These are phyloP conservation scores for Deilephila porcellus DNA, from an alignment of 2,888 invertebrate genomes.

Conservation along the genomic window DNA sequence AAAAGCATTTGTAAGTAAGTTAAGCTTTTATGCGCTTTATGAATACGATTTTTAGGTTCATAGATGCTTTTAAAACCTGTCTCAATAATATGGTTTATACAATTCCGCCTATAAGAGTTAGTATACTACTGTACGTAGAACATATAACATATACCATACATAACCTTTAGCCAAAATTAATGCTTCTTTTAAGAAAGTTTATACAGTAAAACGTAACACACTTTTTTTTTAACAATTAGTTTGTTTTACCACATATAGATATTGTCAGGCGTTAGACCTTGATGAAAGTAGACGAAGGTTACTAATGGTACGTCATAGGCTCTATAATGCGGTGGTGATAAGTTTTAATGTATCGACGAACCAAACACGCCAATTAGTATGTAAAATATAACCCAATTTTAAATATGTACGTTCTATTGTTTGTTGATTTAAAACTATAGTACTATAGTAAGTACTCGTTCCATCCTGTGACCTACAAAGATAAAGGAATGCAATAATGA, in stretches of 20 bases:
- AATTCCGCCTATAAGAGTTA: no score
- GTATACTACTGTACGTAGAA: no score
- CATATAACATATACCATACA: no score
- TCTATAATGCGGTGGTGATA: neutral
- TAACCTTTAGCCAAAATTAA: no score
- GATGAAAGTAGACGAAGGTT: conserved; percentile 6
- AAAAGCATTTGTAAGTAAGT: neutral
- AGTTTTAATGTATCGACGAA: neutral
- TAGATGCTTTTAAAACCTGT: no score
- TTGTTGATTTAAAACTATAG: conserved; percentile 4
- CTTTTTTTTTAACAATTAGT: no score
- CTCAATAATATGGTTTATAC: no score
- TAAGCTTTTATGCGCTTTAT: no score
- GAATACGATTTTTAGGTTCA: no score
- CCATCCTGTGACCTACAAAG: conserved; percentile 57
- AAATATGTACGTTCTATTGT: neutral
- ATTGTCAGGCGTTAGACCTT: neutral
- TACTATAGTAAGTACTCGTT: conserved; percentile 37
- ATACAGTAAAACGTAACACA: neutral
- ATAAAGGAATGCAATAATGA: conserved; percentile 40
- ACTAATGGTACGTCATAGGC: neutral
- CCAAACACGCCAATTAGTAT: neutral
- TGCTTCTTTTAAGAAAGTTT: neutral
- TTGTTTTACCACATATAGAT: neutral
- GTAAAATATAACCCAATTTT: neutral